These are phyloP conservation scores for Patiria miniata DNA, from an alignment of 35 echinoderm and acorn worm species.

Conservation along the genomic window DNA sequence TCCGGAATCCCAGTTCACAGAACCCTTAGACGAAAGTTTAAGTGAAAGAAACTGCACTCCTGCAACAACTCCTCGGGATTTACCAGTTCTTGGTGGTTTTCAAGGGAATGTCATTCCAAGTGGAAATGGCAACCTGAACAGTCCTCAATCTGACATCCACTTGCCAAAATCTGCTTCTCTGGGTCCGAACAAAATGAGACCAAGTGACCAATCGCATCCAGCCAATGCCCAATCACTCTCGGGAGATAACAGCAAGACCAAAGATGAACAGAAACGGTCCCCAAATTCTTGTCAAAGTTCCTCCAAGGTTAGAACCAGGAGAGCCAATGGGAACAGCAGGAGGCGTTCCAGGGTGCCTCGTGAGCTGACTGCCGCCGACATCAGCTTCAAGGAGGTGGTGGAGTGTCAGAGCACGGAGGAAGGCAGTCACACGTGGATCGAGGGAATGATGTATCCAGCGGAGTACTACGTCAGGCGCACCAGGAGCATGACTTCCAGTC, in stretches of 20 bases:
- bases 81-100: too few species aligned
- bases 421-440: conserved; percentile 68
- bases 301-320: not conserved
- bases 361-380: conserved; percentile 40
- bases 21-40: not conserved
- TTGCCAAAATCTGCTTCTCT: too few species aligned
- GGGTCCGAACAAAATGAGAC: too few species aligned
- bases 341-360: conserved; percentile 2
- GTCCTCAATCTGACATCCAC: too few species aligned
- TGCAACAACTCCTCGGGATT: not conserved
- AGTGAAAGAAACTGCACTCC: not conserved
- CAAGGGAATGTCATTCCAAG: too few species aligned
- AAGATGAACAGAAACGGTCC: not conserved
- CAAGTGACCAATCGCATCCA: too few species aligned
- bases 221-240: too few species aligned
- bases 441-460: conserved; percentile 72
- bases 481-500: conserved; percentile 65
- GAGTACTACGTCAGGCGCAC: conserved; percentile 87
- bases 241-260: not conserved
- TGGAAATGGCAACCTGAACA: too few species aligned
- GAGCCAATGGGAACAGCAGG: not conserved
- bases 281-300: not conserved
- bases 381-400: conserved; percentile 67
- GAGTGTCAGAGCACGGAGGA: conserved; percentile 46
- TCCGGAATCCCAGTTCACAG: not conserved